A percentile compares a stretch with the other conserved stretches of the same genome.
phyloP scores from a whole-genome alignment of 2,113 vertebrate species.

The Hymenochirus boettgeri region DNA sequence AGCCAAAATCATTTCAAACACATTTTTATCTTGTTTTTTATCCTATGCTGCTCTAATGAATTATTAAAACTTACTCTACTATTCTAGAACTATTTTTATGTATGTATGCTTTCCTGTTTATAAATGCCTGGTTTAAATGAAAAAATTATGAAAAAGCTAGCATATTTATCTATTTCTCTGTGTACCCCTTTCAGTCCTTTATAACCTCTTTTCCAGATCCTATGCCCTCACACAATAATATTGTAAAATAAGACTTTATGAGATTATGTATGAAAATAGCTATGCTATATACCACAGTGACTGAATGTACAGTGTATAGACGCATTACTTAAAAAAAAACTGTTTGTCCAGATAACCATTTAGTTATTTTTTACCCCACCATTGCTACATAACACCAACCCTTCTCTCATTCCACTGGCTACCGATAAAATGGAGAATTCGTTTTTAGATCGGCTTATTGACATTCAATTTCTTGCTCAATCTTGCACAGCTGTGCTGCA shows the following conservation, averaged over 20 bases:
- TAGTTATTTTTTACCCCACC: too few species aligned
- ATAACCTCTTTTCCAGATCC: slow-evolving; percentile 47
- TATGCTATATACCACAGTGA: slow-evolving; percentile 90
- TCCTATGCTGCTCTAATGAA: slow-evolving; percentile 88
- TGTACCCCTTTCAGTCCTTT: slow-evolving; percentile 62
- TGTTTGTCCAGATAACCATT: slow-evolving; percentile 85
- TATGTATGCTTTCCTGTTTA: slow-evolving; percentile 91
- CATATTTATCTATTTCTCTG: slow-evolving; percentile 77
- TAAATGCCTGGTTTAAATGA: slow-evolving; percentile 86
- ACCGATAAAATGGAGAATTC: too few species aligned
- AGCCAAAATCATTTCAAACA: slow-evolving; percentile 61
- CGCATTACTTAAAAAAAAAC: slow-evolving; percentile 93
- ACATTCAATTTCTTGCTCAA: too few species aligned
- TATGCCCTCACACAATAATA: slow-evolving; percentile 68
- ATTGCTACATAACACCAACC: too few species aligned
- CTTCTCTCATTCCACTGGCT: too few species aligned
- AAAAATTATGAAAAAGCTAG: slow-evolving; percentile 72
- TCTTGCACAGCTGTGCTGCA: too few species aligned
- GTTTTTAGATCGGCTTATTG: too few species aligned
- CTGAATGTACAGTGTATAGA: slow-evolving; percentile 98
- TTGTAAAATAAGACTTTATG: slow-evolving; percentile 89
- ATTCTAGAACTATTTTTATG: slow-evolving; percentile 94
- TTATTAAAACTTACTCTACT: slow-evolving; percentile 80
- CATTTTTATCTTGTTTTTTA: slow-evolving; percentile 65
- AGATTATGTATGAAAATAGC: slow-evolving; percentile 91